phyloP scores from a whole-genome alignment of 2,888 invertebrate species.

The Dicyrtoma fusca region DNA sequence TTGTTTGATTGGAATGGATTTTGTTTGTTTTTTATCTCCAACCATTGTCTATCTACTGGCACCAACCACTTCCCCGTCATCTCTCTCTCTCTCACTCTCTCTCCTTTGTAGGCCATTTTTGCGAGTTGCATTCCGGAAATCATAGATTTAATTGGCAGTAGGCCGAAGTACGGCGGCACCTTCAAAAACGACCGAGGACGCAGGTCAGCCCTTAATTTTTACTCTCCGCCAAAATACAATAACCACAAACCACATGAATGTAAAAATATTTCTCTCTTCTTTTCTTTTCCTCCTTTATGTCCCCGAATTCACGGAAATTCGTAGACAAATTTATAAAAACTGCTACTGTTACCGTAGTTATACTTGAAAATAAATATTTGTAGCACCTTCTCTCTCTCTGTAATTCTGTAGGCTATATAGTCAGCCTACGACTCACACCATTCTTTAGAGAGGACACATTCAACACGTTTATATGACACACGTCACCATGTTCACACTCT shows the following conservation, averaged over 20 bases:
- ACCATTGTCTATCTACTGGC: constrained; percentile 1
- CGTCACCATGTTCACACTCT: too few relatives aligned
- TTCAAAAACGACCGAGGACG: constrained; percentile 99
- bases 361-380: too few relatives aligned
- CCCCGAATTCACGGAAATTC: not conserved
- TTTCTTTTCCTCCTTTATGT: not conserved
- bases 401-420: too few relatives aligned
- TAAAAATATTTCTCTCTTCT: not conserved
- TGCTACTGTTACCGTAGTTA: too few relatives aligned
- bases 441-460: too few relatives aligned
- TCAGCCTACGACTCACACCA: too few relatives aligned
- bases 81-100: not conserved
- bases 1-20: not conserved
- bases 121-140: constrained; percentile 99
- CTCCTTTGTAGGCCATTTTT: constrained; percentile 88
- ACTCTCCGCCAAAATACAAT: constrained; percentile 8
- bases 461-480: too few relatives aligned
- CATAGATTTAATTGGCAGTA: constrained; percentile 99
- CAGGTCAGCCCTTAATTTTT: constrained; percentile 69
- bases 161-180: constrained; percentile 99
- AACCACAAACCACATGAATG: not conserved
- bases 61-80: not conserved
- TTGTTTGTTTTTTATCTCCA: constrained; percentile 7
- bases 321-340: not conserved
- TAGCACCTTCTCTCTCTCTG: too few relatives aligned